These are phyloP conservation scores for Percina caprodes DNA, from an alignment of 2,113 vertebrate species.

Conservation along the genomic window DNA sequence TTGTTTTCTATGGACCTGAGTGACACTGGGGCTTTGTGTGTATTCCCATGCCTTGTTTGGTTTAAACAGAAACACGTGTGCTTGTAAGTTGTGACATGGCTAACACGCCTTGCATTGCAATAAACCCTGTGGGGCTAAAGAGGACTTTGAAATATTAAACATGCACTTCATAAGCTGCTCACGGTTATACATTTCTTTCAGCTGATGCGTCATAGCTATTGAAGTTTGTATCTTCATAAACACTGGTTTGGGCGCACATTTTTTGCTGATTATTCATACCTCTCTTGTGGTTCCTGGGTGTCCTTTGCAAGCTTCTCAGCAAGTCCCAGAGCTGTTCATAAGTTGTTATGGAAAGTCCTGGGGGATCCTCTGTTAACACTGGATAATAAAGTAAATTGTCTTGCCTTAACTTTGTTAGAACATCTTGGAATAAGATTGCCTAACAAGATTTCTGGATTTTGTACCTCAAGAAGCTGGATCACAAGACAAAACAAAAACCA, in stretches of 20 bases:
- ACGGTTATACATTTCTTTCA: constrained; percentile 42
- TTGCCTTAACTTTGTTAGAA: constrained; percentile 60
- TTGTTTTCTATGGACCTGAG: constrained; percentile 76
- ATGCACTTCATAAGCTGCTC: constrained; percentile 49
- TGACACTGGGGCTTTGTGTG: constrained; percentile 73
- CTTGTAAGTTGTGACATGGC: constrained; percentile 73
- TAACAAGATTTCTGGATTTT: constrained; percentile 57
- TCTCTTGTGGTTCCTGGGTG: constrained; percentile 61
- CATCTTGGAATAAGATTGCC: constrained; percentile 58
- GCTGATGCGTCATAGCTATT: constrained; percentile 46
- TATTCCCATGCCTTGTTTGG: constrained; percentile 74
- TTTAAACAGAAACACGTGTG: constrained; percentile 82
- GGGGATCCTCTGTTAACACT: constrained; percentile 49
- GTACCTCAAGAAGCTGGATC: constrained; percentile 48
- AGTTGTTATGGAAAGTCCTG: constrained; percentile 60
- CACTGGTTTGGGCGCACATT: constrained; percentile 35
- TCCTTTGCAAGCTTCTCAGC: constrained; percentile 37
- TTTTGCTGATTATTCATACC: constrained; percentile 40
- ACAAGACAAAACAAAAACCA: constrained; percentile 55
- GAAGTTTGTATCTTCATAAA: constrained; percentile 51
- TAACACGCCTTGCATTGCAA: constrained; percentile 62
- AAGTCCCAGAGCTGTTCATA: constrained; percentile 40
- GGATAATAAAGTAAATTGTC: constrained; percentile 64
- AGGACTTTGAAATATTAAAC: constrained; percentile 72
- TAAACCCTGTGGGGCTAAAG: constrained; percentile 63